These are phyloP conservation scores for Paramormyrops hopkinsi DNA, from an alignment of 2,797 vertebrate species.

Conservation along the genomic window DNA sequence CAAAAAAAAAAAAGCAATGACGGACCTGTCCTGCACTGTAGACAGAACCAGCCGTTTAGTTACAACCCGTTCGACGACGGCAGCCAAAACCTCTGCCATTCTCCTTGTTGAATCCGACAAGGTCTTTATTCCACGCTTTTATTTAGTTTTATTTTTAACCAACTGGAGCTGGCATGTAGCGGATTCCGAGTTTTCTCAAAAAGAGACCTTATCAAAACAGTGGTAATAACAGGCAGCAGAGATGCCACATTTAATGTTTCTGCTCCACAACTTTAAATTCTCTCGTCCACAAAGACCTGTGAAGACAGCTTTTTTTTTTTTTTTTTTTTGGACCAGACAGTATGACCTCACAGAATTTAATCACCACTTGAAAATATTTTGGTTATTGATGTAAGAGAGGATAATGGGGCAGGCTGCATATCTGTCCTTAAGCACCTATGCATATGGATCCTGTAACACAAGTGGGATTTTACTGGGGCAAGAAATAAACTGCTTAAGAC, in stretches of 20 bases:
- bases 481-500: constrained; percentile 4
- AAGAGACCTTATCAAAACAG: neutral
- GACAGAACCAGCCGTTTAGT: constrained; percentile 47
- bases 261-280: neutral
- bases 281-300: neutral
- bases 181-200: neutral
- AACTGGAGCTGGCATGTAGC: neutral
- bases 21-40: constrained; percentile 42
- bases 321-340: neutral
- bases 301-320: neutral
- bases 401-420: constrained; percentile 9
- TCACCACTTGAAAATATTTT: neutral
- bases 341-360: neutral
- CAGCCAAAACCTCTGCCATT: constrained; percentile 20
- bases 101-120: neutral
- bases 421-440: constrained; percentile 9
- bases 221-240: neutral
- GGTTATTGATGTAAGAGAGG: neutral
- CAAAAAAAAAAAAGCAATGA: constrained; percentile 34
- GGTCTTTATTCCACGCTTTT: neutral
- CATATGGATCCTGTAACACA: constrained; percentile 7
- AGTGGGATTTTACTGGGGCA: constrained; percentile 5
- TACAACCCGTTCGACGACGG: constrained; percentile 35
- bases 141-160: neutral
- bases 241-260: neutral